Percentiles rank a stretch among this genome's conserved stretches.
phyloP scores from a whole-genome alignment of 2,888 invertebrate genomes.

The Abrostola tripartita region DNA sequence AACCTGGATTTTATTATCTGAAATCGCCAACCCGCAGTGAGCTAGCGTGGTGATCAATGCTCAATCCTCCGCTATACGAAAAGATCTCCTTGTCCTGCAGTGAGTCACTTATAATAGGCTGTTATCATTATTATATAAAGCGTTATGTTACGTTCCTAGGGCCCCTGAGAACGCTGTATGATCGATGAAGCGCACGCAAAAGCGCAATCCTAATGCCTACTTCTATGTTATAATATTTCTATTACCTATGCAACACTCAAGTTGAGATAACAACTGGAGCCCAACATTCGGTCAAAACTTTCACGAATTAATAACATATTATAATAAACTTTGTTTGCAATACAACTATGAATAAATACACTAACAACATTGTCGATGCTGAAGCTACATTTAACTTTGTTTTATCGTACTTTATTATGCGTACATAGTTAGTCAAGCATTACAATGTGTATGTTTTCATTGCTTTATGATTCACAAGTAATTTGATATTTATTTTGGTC shows the following conservation, averaged over 20 bases:
- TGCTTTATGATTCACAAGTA: not conserved
- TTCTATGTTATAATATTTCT: not conserved
- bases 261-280: slow-evolving; percentile 24
- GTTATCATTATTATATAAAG: too few species aligned
- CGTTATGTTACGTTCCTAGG: too few species aligned
- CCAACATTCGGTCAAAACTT: slow-evolving; percentile 34
- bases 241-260: slow-evolving; percentile 15
- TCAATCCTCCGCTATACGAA: too few species aligned
- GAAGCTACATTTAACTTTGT: slow-evolving; percentile 34
- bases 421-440: slow-evolving; percentile 19
- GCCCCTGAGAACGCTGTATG: too few species aligned
- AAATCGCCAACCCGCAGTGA: too few species aligned
- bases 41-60: too few species aligned
- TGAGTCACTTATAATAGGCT: too few species aligned
- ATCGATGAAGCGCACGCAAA: too few species aligned
- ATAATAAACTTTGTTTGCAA: slow-evolving; percentile 28
- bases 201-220: not conserved
- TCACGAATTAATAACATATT: slow-evolving; percentile 41
- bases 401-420: slow-evolving; percentile 31
- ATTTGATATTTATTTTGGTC: not conserved
- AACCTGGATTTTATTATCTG: too few species aligned
- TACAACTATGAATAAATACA: slow-evolving; percentile 12
- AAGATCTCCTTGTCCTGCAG: too few species aligned
- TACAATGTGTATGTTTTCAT: slow-evolving; percentile 15
- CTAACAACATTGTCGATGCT: slow-evolving; percentile 7